phyloP scores from a whole-genome alignment of 2,888 invertebrate genomes.

The Pegoplata infirma region DNA sequence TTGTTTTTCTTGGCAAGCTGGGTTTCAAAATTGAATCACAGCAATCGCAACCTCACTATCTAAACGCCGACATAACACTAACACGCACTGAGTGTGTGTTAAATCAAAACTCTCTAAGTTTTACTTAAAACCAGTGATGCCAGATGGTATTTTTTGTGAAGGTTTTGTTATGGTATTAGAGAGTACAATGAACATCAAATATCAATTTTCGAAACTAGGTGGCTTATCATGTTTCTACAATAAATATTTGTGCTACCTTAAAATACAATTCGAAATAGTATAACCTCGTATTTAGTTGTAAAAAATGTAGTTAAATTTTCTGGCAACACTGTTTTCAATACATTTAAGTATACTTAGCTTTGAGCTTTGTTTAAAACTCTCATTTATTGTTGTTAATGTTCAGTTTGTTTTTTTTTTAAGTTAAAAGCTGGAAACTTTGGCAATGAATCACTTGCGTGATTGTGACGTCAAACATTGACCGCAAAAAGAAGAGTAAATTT shows the following conservation, averaged over 20 bases:
- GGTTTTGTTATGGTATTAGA: too few species aligned
- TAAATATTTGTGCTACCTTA: too few species aligned
- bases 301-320: not conserved
- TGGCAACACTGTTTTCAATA: not conserved
- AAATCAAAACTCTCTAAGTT: not conserved
- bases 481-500: not conserved
- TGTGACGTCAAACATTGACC: constrained; percentile 24
- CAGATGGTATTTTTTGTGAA: too few species aligned
- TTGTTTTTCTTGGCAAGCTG: not conserved
- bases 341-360: not conserved
- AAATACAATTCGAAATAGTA: too few species aligned
- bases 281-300: too few species aligned
- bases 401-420: not conserved
- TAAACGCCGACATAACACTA: constrained; percentile 21
- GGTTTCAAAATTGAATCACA: not conserved
- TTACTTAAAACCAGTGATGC: not conserved
- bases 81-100: not conserved
- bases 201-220: too few species aligned
- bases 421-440: constrained; percentile 42
- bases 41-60: constrained; percentile 19
- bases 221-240: too few species aligned
- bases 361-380: not conserved
- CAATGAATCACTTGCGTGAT: constrained; percentile 26
- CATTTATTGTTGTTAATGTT: not conserved
- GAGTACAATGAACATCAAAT: too few species aligned